Evolutionary conservation across 2,797 vertebrate species (phyloP).

Genomic region (Phyllotis vaccarum): DNA sequence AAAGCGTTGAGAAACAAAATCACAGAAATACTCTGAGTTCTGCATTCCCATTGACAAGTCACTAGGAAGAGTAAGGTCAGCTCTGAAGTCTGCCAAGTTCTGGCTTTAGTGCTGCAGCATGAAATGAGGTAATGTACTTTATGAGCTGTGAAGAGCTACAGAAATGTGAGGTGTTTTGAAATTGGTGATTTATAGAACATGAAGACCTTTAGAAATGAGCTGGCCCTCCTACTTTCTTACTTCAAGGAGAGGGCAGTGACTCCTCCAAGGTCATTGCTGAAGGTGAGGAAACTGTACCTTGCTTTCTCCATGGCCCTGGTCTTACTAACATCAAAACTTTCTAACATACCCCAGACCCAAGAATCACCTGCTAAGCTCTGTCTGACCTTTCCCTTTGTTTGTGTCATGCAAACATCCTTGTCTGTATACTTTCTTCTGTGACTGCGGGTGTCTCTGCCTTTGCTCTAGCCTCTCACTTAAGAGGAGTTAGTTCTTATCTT

Average conservation of each 20-base stretch:
- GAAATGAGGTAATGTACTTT: constrained; percentile 80
- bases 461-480: neutral
- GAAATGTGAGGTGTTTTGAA: constrained; percentile 73
- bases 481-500: neutral
- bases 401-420: neutral
- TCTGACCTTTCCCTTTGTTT: neutral
- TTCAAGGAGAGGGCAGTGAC: constrained; percentile 43
- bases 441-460: neutral
- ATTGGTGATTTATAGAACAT: constrained; percentile 71
- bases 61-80: constrained; percentile 66
- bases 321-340: neutral
- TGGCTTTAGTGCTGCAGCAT: constrained; percentile 57
- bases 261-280: constrained; percentile 67
- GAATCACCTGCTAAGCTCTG: neutral
- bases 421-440: neutral
- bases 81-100: constrained; percentile 68
- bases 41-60: constrained; percentile 66
- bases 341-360: neutral
- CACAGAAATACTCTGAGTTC: neutral
- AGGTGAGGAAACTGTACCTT: neutral
- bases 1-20: constrained; percentile 16
- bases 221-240: neutral
- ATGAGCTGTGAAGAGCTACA: constrained; percentile 81
- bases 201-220: constrained; percentile 59
- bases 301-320: neutral